Evolutionary conservation across 1,140 invertebrate genomes (phyloP).

Genomic region (Camponotus pennsylvanicus): DNA sequence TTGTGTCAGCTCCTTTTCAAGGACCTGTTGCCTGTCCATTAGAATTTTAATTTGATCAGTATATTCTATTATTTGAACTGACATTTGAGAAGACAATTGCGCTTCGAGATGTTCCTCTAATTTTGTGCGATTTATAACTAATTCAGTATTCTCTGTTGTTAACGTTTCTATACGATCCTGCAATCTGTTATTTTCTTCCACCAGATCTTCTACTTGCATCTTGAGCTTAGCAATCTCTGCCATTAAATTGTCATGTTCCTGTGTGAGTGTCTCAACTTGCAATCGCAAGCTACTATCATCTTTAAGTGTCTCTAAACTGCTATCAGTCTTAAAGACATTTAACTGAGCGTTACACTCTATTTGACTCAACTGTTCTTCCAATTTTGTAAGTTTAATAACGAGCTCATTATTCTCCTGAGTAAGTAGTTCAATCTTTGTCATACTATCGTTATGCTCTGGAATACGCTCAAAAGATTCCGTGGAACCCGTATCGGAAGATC

Average conservation of each 20-base stretch:
- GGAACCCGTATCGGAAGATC: conserved; percentile 84
- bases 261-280: conserved; percentile 82
- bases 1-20: conserved; percentile 64
- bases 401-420: conserved; percentile 88
- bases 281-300: conserved; percentile 78
- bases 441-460: conserved; percentile 85
- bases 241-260: conserved; percentile 81
- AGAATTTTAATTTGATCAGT: conserved; percentile 57
- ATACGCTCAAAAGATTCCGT: conserved; percentile 85
- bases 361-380: conserved; percentile 78
- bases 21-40: conserved; percentile 54
- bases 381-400: conserved; percentile 86
- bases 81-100: conserved; percentile 23
- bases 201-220: conserved; percentile 47
- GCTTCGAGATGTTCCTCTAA: conserved; percentile 81
- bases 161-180: conserved; percentile 85
- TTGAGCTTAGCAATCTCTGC: conserved; percentile 70
- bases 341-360: conserved; percentile 39
- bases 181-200: conserved; percentile 77
- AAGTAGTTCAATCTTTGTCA: conserved; percentile 89
- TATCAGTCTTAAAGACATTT: conserved; percentile 24
- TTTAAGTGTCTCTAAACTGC: conserved; percentile 31
- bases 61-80: conserved; percentile 21
- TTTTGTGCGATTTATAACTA: conserved; percentile 85
- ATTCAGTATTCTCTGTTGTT: conserved; percentile 85